Evolutionary conservation across 2,888 invertebrate species (phyloP).

Genomic region (Aricia artaxerxes): DNA sequence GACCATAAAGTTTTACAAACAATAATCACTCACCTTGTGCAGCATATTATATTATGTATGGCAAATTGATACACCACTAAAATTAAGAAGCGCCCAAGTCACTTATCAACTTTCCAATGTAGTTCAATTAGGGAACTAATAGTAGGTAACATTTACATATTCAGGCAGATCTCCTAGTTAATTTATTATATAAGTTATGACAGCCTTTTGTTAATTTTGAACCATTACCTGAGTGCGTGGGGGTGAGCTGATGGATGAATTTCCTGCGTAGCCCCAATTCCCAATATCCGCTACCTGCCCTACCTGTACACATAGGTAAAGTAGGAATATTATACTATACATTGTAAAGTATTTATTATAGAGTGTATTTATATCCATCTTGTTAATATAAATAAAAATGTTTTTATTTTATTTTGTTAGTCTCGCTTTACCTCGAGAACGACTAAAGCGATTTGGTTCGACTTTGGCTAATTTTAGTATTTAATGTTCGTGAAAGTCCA

Average conservation of each 20-base stretch:
- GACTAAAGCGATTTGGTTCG: too few species aligned
- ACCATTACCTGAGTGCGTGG: constrained; percentile 63
- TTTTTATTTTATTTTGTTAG: neutral
- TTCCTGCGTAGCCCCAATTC: constrained; percentile 75
- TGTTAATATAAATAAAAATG: too few species aligned
- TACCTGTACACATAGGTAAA: neutral
- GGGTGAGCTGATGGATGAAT: constrained; percentile 62
- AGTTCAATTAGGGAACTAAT: neutral
- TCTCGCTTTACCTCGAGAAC: neutral
- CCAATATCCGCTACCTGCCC: constrained; percentile 65
- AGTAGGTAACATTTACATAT: too few species aligned
- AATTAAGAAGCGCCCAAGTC: neutral
- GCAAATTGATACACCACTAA: neutral
- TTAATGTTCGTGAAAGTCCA: too few species aligned
- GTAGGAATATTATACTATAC: neutral
- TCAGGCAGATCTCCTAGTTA: too few species aligned
- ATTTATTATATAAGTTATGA: neutral
- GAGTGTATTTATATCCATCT: too few species aligned
- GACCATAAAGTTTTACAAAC: too few species aligned
- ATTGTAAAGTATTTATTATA: neutral
- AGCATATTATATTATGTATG: neutral
- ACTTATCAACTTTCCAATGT: neutral
- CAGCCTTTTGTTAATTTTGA: constrained; percentile 49
- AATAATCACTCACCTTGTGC: too few species aligned
- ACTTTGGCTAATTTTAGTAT: too few species aligned